Evolutionary conservation across 2,888 invertebrate genomes (phyloP), one percentile per base, ranked within the genome.

Genomic region (Crossocerus cetratus): DNA sequence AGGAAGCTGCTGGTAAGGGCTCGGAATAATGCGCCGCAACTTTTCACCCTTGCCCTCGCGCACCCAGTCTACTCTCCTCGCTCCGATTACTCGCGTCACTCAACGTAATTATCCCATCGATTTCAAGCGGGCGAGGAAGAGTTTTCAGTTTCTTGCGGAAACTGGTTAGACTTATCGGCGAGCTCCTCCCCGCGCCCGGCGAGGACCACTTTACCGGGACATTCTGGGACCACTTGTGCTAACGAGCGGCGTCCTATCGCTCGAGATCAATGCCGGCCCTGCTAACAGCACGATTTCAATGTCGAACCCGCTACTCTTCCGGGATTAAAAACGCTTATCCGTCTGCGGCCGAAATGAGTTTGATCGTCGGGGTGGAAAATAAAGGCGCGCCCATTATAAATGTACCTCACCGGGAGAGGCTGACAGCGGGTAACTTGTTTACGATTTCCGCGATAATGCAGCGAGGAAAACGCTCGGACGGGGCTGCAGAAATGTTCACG

Each of bases 41-140:
- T 74, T 67, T 71, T 74, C 67, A 72, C 66, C 63, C 57, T 44
- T 57, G 21, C 22, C 8, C 56, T 66, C 58, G 57, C 1, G 53
- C 18, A 18, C 43, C 20, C 55, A 11, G 32, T 32, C 49, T 16
- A 18, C 57, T 16, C 2, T 57, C 49, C 14, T 61, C 45, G 32
- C 54, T 21, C 73, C 75, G 77, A 82, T 78, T 80, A 80, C 80
- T 69, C 72, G 67, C 74, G 78, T 74, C 78, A 67, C 74, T 77
- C 80, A 78, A 77, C 66, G 76, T 76, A 84, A 84, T 84, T 83
- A 83, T 80, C 79, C 77, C 65, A 82, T 82, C 77, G 79, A 83
- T 80, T 78, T 58, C 60, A 42, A 54, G 4, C 0, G 23, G 23
- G 23, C 23, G 11, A 21, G 22, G 43, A 18, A 59, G 23, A 49